Evolutionary conservation across 2,888 invertebrate species (phyloP), one percentile per base, ranked within the genome.

Genomic region (Dysmachus trigonus): DNA sequence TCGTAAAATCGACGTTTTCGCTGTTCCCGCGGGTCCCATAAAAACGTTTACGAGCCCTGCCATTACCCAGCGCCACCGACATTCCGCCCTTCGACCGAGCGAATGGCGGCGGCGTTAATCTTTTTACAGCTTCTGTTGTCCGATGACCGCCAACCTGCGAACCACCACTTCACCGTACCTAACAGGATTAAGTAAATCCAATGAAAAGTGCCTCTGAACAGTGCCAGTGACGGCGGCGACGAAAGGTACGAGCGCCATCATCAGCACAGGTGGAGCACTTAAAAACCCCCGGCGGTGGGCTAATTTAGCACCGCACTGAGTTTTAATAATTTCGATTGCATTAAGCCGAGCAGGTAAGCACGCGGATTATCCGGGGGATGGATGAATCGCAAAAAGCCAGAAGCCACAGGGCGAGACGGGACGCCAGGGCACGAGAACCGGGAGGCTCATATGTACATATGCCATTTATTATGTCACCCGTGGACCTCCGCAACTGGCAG

Each of bases 391-490:
- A 62, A 10, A 27, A 62, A 62, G 1, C 27, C 27, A 62, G 62
- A 8, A 62, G 62, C 53, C 8, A 8, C n/a, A 0, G 47, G 47
- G 47, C n/a, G 47, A 6, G n/a, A 5, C 10, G 2, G 53, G 22
- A 62, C 10, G 53, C 22, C 7, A 10, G 18, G 22, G 8, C 8
- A 22, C 27, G 27, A 62, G 7, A 47, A n/a, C 38, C 22, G 10
- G 15, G 35, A 51, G 51, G 27, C 22, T 41, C 77, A 79, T 47
- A 18, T 73, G 33, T 8, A 18, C 41, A 41, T 27, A 22, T 73
- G 15, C 73, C 73, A 73, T 79, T 79, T 79, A 51, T 47, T 79
- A 31, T 79, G 79, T 35, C 73, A 73, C 73, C 8, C 27, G 31
- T 33, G 73, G 15, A 35, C 18, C 33, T 27, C 27, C 62, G 27